phyloP scores from a whole-genome alignment of 2,113 vertebrate genomes.

The Hassar affinis region DNA sequence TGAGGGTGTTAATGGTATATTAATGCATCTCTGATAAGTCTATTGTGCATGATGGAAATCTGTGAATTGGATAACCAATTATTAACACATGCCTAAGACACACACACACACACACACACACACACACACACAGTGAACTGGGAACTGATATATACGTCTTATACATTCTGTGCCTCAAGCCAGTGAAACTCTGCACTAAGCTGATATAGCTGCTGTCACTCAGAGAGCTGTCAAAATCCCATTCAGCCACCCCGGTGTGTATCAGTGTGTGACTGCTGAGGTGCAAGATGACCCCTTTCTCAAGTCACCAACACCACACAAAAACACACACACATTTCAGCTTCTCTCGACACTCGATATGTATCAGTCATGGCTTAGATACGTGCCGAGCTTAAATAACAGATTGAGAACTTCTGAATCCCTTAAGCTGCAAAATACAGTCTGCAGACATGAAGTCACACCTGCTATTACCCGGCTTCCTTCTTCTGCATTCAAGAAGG shows the following conservation, averaged over 20 bases:
- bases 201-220: slow-evolving; percentile 24
- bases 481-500: slow-evolving; percentile 1
- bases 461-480: slow-evolving; percentile 7
- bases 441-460: slow-evolving; percentile 5
- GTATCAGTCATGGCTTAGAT: slow-evolving; percentile 7
- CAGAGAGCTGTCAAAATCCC: slow-evolving; percentile 22
- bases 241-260: slow-evolving; percentile 23
- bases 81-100: neutral
- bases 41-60: neutral
- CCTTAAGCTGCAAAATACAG: slow-evolving; percentile 19
- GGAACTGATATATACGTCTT: neutral
- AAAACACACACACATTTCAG: neutral
- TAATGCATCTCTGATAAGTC: neutral
- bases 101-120: slow-evolving; percentile 6
- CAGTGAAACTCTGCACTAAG: slow-evolving; percentile 10
- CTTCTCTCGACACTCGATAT: neutral
- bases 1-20: slow-evolving; percentile 2
- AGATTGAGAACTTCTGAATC: neutral
- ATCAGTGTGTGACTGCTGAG: neutral
- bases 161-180: slow-evolving; percentile 14
- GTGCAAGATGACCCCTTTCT: slow-evolving; percentile 16
- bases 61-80: neutral
- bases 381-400: slow-evolving; percentile 15
- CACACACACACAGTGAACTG: slow-evolving; percentile 11
- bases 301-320: slow-evolving; percentile 10